Base-by-base conservation (phyloP, 2,888 invertebrate species). In the Cataglyphis livida region DNA sequence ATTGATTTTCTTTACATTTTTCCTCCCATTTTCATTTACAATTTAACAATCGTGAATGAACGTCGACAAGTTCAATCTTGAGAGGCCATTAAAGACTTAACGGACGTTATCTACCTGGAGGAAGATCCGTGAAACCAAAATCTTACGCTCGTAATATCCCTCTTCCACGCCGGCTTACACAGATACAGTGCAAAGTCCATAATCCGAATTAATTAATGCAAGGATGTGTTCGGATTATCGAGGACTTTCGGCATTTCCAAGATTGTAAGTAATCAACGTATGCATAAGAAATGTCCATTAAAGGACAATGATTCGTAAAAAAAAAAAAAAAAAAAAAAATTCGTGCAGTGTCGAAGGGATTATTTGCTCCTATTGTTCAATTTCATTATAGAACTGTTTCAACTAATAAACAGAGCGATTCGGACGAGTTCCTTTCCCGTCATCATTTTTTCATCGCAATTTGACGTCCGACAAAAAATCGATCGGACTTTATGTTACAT, bases 111-210 rank as follows among this genome's bases (percentile, higher is more conserved):
- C 71, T 32, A 18, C 12, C 12, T 12, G 32, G 18, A 44, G 41
- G 59, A 44, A 70, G 59, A 79, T 70, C 7, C 35, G 71, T 44
- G 78, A 78, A 59, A 68, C 57, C 57, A 44, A 78, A 70, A 70
- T 68, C 28, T 68, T 21, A n/a, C 48, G 10, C 41, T 78, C 57
- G 41, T 28, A 66, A 21, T 41, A 21, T 65, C 44, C 35, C 44
- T 70, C 44, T 70, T 79, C 59, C 25, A 25, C n/a, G 41, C 9
- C 28, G 28, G 44, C 59, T 59, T 9, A 41, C 59, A 32, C 12
- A 41, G 41, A 32, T 28, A 65, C 78, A 54, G 59, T 61, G 6
- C 64, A n/a, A 54, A 12, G 18, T 28, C 32, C 44, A 7, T 79
- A 68, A 79, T 70, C 71, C 71, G 6, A 35, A 59, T 32, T 66